Evolutionary conservation across 2,888 invertebrate genomes (phyloP).

Genomic region (Trypoxylon attenuatum): DNA sequence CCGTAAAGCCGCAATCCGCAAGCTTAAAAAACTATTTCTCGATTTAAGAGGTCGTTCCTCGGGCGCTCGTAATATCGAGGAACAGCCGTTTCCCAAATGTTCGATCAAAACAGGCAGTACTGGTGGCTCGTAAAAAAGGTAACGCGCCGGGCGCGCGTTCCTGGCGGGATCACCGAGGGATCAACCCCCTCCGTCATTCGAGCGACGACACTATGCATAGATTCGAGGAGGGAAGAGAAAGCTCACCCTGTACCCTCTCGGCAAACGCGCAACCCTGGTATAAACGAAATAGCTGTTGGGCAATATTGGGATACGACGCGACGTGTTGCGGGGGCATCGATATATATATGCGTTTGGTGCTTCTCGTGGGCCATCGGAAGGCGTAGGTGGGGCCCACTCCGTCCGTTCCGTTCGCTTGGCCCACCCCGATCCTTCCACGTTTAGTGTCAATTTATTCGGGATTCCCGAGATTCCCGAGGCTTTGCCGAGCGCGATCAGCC

Average conservation of each 20-base stretch:
- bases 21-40: too few species aligned
- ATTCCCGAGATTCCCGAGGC: slow-evolving; percentile 74
- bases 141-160: not conserved
- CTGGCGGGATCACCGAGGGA: slow-evolving; percentile 8
- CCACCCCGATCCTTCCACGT: slow-evolving; percentile 61
- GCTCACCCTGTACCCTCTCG: slow-evolving; percentile 6
- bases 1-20: too few species aligned
- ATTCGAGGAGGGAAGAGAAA: slow-evolving; percentile 50
- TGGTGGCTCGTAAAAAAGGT: not conserved
- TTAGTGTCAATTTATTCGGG: slow-evolving; percentile 76
- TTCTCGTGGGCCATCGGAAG: slow-evolving; percentile 23
- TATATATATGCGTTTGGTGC: slow-evolving; percentile 52
- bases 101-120: slow-evolving; percentile 2
- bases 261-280: slow-evolving; percentile 40
- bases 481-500: slow-evolving; percentile 71
- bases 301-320: slow-evolving; percentile 69
- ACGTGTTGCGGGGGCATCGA: slow-evolving; percentile 63
- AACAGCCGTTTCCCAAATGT: not conserved
- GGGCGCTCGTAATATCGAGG: not conserved
- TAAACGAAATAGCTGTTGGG: slow-evolving; percentile 72
- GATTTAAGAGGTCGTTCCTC: too few species aligned
- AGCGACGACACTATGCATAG: slow-evolving; percentile 61
- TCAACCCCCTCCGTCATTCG: slow-evolving; percentile 40
- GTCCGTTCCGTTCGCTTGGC: slow-evolving; percentile 22
- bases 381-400: slow-evolving; percentile 32